Conservation (phyloP, 2,888 invertebrate genomes). For the Drosophila histrio region DNA sequence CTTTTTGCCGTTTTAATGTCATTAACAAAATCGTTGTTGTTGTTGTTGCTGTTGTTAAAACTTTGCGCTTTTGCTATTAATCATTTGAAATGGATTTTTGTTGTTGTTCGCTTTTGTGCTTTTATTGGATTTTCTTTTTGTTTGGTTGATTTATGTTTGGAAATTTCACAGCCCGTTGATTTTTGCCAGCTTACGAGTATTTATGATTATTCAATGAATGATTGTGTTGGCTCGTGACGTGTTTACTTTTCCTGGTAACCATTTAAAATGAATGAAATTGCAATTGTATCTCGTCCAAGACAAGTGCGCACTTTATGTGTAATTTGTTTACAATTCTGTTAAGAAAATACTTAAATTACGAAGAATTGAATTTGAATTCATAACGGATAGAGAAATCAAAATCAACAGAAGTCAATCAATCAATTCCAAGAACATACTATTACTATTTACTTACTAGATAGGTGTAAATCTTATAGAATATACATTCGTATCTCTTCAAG, state of each 20-base stretch:
- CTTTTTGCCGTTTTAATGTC: conserved; percentile 63
- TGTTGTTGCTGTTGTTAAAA: conserved; percentile 57
- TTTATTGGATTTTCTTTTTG: conserved; percentile 62
- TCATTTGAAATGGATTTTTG: conserved; percentile 66
- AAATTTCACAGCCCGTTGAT: conserved; percentile 33
- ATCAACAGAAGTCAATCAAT: too few species aligned
- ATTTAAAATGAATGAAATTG: conserved; percentile 69
- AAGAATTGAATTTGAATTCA: not conserved
- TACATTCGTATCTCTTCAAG: not conserved
- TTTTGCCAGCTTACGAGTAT: conserved; percentile 30
- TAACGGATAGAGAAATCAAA: not conserved
- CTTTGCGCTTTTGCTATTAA: conserved; percentile 60
- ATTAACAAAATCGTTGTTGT: conserved; percentile 60
- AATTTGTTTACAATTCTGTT: conserved; percentile 13
- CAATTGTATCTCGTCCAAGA: conserved; percentile 15
- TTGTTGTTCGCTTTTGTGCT: conserved; percentile 15
- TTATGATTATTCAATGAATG: conserved; percentile 41
- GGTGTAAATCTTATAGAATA: not conserved
- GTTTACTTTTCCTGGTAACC: conserved; percentile 35
- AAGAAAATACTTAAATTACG: not conserved
- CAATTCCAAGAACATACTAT: too few species aligned
- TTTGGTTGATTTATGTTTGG: conserved; percentile 68
- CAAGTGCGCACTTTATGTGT: conserved; percentile 8
- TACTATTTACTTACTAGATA: too few species aligned
- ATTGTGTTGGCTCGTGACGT: conserved; percentile 25